Percentiles rank a stretch among this genome's conserved stretches.
These are phyloP conservation scores for Caretta caretta DNA, from an alignment of 2,113 vertebrate species.

Conservation along the genomic window DNA sequence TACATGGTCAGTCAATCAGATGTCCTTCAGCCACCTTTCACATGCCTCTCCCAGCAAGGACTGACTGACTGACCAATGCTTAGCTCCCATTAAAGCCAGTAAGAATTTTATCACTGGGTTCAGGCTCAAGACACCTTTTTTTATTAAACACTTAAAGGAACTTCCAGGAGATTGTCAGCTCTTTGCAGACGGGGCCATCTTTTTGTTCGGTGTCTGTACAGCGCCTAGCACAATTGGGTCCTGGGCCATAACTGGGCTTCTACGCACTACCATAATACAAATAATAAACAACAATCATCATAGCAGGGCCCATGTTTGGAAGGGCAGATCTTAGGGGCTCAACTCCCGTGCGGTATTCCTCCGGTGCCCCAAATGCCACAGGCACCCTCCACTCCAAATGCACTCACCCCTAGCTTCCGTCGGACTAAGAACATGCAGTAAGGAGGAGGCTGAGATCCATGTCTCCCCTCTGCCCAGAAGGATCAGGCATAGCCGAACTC, in stretches of 20 bases:
- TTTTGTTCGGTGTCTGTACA: not conserved
- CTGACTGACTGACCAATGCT: not conserved
- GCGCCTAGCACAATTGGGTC: not conserved
- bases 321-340: not conserved
- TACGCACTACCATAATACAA: not conserved
- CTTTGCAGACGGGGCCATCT: not conserved
- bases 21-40: not conserved
- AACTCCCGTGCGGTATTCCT: not conserved
- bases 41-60: not conserved
- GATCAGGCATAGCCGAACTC: not conserved
- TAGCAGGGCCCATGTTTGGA: not conserved
- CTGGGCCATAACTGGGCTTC: not conserved
- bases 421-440: fast-evolving
- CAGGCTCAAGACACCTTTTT: not conserved
- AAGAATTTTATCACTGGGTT: not conserved
- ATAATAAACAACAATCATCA: not conserved
- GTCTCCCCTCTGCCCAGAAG: fast-evolving
- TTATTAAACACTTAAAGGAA: not conserved
- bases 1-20: not conserved
- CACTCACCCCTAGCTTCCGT: not conserved
- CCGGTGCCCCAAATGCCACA: not conserved
- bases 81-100: not conserved
- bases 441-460: not conserved
- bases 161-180: not conserved
- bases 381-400: not conserved